These are phyloP conservation scores for Drosophila cognata DNA, from an alignment of 2,888 invertebrate genomes.

Conservation along the genomic window DNA sequence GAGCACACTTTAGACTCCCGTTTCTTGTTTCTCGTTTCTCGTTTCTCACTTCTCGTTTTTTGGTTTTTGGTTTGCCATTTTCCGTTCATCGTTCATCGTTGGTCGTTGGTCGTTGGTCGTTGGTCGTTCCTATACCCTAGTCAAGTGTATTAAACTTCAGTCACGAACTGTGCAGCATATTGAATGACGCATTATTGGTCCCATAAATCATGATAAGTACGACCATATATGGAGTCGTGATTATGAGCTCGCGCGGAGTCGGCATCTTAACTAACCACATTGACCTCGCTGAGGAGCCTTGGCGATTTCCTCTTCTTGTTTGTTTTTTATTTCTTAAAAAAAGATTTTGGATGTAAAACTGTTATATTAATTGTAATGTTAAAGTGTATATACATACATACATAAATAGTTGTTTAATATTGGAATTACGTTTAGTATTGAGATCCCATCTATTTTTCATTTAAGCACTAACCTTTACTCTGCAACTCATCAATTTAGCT, in stretches of 20 bases:
- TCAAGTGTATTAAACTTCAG: conserved; percentile 26
- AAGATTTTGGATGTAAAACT: neutral
- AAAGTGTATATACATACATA: neutral
- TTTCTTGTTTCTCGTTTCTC: conserved; percentile 7
- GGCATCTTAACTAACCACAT: conserved; percentile 4
- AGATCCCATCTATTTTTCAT: neutral
- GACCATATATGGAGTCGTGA: neutral
- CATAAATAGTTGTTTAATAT: neutral
- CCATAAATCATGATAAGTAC: conserved; percentile 12
- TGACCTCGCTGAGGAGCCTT: neutral
- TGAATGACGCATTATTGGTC: conserved; percentile 2
- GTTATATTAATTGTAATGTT: neutral
- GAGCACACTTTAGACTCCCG: conserved; percentile 29
- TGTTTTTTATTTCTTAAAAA: neutral
- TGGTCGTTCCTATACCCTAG: conserved; percentile 28
- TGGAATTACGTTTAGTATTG: neutral
- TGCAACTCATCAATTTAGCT: neutral
- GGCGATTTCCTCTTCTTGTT: neutral
- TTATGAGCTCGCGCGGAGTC: neutral
- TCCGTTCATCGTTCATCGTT: conserved; percentile 21
- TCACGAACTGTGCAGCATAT: conserved; percentile 14
- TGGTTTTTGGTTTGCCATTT: conserved; percentile 41
- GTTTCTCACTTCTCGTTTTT: neutral
- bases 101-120: neutral
- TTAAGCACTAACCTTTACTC: neutral